Percentiles rank a stretch among this genome's conserved stretches.
Evolutionary conservation across 2,113 vertebrate genomes (phyloP).

Genomic region (Cathartes aura): DNA sequence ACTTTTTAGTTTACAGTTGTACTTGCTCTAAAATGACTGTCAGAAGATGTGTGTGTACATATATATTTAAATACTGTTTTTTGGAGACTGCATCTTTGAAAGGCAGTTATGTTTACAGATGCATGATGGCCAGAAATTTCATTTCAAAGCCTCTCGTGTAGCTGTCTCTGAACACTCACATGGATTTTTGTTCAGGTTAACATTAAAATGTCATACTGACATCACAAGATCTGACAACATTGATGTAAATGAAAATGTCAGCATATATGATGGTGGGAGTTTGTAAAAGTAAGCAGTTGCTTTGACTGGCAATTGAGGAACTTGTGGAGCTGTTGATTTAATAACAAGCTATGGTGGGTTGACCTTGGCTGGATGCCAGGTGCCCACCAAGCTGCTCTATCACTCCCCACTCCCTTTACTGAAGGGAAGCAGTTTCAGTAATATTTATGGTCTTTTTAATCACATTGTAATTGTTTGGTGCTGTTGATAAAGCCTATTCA

Average conservation of each 20-base stretch:
- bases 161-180: background rate
- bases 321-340: background rate
- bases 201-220: background rate
- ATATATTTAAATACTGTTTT: background rate
- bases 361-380: too few relatives aligned
- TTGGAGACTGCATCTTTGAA: background rate
- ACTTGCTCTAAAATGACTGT: background rate
- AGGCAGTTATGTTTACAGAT: background rate
- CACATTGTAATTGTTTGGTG: background rate
- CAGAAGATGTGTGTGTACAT: background rate
- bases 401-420: too few relatives aligned
- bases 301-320: background rate
- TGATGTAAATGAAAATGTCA: background rate
- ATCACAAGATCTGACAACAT: background rate
- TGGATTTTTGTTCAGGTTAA: background rate
- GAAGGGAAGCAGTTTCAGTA: background rate
- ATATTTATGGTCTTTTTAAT: background rate
- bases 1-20: background rate
- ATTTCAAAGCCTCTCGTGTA: background rate
- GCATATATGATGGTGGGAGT: background rate
- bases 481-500: background rate
- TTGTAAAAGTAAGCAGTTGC: background rate
- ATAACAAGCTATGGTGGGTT: background rate
- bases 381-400: too few relatives aligned
- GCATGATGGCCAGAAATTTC: background rate